Base-by-base conservation (phyloP, 2,113 vertebrate genomes). In the Coptodon rendalli region DNA sequence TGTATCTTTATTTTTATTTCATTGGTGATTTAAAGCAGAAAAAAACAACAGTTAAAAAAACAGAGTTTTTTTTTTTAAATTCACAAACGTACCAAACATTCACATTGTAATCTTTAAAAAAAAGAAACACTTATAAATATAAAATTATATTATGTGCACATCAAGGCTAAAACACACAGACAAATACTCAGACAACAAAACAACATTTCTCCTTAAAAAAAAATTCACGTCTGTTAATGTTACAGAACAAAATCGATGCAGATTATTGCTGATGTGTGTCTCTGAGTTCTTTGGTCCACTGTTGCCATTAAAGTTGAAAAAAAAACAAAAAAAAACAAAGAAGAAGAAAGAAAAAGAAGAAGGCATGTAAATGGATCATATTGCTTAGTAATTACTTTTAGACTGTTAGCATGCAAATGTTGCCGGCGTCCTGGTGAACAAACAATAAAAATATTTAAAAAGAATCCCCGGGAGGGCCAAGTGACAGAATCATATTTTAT, bases 141-240 rank as follows among this genome's bases (percentile, higher is more conserved):
- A 97, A 97, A 96, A 96, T 96, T 93, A 95, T 97, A 97, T 96
- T 97, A 97, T 97, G 97, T 98, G 97, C 97, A 98, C 96, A 97
- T 95, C 95, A 96, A 96, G 95, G 92, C 89, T 94, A 50, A 57
- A 95, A 96, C 92, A 94, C 95, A 93, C 43, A 91, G 63, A 93
- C 91, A 95, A 92, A 94, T 90, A 94, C 81, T 68, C 86, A 91
- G 86, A 91, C 79, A 90, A 89, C 34, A 81, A 85, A 91, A 80
- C 0, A 91, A 80, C 0, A 88, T 87, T 82, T 84, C 81, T 83
- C 76, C 16, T 87, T 92, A 11, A 45, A 73, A 73, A 73, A 85
- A 94, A 94, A 87, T 63, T 82, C 83, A 87, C 78, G 63, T 81
- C 38, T 45, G 57, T 54, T 83, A 86, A 81, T 92, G 84, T 85